Conservation (phyloP, 2,888 invertebrate species). For the Nebria salina region DNA sequence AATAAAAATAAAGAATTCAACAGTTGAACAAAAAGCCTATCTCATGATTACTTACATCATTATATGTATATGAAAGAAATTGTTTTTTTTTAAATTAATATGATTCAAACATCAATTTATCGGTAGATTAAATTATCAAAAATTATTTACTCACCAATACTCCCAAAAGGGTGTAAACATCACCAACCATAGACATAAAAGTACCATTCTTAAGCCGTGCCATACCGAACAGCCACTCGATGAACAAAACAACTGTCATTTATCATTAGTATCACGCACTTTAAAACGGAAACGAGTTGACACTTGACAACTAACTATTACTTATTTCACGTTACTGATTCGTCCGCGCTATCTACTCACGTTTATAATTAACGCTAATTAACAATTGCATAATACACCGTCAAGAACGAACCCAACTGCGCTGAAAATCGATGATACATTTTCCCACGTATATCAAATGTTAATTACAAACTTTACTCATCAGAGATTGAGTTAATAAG, state of each 20-base stretch:
- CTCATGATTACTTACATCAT: too few species aligned
- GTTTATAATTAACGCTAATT: slow-evolving; percentile 28
- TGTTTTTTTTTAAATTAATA: too few species aligned
- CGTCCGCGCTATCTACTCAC: neutral
- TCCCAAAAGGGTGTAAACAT: slow-evolving; percentile 25
- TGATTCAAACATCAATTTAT: too few species aligned
- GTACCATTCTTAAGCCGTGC: slow-evolving; percentile 26
- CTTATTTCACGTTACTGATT: neutral
- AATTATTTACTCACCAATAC: slow-evolving; percentile 31
- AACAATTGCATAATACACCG: slow-evolving; percentile 15
- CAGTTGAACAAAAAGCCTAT: too few species aligned
- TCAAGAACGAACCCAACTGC: slow-evolving; percentile 8
- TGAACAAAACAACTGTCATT: neutral
- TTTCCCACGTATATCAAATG: slow-evolving; percentile 6
- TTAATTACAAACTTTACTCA: neutral
- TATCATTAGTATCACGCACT: neutral
- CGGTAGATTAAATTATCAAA: neutral
- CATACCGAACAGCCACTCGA: neutral
- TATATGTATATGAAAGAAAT: too few species aligned
- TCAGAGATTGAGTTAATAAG: neutral
- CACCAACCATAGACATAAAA: slow-evolving; percentile 31
- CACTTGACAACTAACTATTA: neutral
- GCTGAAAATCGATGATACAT: slow-evolving; percentile 25
- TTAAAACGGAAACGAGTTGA: neutral
- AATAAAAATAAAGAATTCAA: too few species aligned